phyloP scores from a whole-genome alignment of 1,140 invertebrate species.

The Heliconius hermathena region DNA sequence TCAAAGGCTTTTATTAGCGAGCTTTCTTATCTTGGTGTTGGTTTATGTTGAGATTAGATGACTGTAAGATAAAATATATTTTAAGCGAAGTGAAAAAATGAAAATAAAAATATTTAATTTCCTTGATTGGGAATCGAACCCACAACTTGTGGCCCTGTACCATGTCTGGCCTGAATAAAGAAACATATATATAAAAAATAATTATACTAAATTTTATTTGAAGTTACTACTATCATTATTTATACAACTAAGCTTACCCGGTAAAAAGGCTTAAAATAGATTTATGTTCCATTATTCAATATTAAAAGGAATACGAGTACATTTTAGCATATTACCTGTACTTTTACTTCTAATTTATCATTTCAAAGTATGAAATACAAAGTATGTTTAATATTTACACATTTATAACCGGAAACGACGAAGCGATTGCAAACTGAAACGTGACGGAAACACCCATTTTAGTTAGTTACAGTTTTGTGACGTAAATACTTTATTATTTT shows the following conservation, averaged over 20 bases:
- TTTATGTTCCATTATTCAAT: neutral
- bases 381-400: neutral
- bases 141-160: too few relatives aligned
- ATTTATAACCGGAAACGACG: neutral
- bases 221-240: too few relatives aligned
- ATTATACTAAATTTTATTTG: too few relatives aligned
- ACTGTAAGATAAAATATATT: neutral
- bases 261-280: too few relatives aligned
- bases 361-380: neutral
- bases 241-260: too few relatives aligned
- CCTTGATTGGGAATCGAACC: too few relatives aligned
- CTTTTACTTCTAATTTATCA: neutral
- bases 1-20: neutral
- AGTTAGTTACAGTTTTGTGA: neutral
- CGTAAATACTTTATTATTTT: neutral
- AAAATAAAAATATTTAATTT: too few relatives aligned
- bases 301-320: neutral
- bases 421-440: neutral
- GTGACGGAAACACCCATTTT: neutral
- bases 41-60: neutral
- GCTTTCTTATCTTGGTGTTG: neutral
- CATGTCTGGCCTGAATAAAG: too few relatives aligned
- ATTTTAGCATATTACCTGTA: neutral
- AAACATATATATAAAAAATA: too few relatives aligned
- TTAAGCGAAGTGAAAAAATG: too few relatives aligned